Evolutionary conservation across 2,888 invertebrate genomes (phyloP), one percentile per base, ranked within the genome.

Genomic region (Hymenopus coronatus): DNA sequence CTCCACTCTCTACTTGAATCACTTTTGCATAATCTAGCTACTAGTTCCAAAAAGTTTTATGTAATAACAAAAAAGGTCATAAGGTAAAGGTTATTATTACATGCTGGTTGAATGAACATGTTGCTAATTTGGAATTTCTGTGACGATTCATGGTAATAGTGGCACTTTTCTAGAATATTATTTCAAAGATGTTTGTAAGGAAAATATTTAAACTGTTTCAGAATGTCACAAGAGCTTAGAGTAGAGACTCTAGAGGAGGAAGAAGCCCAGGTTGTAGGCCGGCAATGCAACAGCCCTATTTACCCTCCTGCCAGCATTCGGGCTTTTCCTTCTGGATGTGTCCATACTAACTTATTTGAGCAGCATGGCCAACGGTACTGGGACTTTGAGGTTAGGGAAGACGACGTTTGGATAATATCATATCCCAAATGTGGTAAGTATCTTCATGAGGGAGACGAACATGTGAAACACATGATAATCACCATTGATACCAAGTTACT

Each of bases 341-440:
- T 91, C 27, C 90, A 91, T 90, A 91, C 92, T 14, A 89, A 90
- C n/a, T 91, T 91, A 33, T 92, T 91, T 90, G 89, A 89, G 28
- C 90, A 91, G n/a, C 90, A 91, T 90, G 90, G 91, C 12, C 91
- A 92, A 14, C 91, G 91, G 87, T 91, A 93, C 54, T 89, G 91
- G n/a, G 90, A 92, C 83, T 93, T 93, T 89, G 90, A 92, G 87
- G 92, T 92, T 3, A 90, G 92, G 9, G 91, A 91, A 14, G 92
- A 93, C 88, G 93, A 93, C 89, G 91, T 92, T 15, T 93, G 92
- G 92, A 91, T 93, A 82, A 91, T 92, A 20, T 92, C 93, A 12
- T 93, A 92, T 88, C 93, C 93, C 0, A 93, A 93, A 91, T 92
- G 92, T 89, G 93, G 93, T 93, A 90, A 91, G 91, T 33, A 33